phyloP scores from a whole-genome alignment of 2,113 vertebrate genomes.

The Tragulus kanchil region DNA sequence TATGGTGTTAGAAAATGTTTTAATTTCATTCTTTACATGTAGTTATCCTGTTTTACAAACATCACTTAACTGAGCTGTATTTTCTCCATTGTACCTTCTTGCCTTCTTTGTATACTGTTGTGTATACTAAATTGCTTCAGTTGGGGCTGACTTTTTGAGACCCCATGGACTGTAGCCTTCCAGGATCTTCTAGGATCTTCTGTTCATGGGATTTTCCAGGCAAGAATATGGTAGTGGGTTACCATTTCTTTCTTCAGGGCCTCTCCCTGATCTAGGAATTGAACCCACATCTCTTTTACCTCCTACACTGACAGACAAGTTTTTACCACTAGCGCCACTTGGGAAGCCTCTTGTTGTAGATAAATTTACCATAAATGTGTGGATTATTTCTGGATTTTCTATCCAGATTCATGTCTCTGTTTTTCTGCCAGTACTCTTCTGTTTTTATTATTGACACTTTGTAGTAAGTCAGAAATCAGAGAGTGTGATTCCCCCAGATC shows the following conservation, averaged over 20 bases:
- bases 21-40: not conserved
- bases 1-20: not conserved
- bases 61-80: not conserved
- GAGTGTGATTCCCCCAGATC: not conserved
- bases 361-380: not conserved
- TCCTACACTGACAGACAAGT: too few species aligned
- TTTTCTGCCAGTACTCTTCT: not conserved
- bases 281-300: too few species aligned
- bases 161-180: too few species aligned
- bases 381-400: not conserved
- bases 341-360: not conserved
- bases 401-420: not conserved
- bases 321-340: too few species aligned
- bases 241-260: too few species aligned
- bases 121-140: too few species aligned
- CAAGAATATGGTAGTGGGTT: too few species aligned
- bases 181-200: too few species aligned
- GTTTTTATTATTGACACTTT: not conserved
- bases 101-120: not conserved
- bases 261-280: too few species aligned
- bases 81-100: not conserved
- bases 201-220: too few species aligned
- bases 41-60: not conserved
- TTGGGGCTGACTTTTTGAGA: too few species aligned
- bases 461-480: not conserved